Percentiles rank a stretch among this genome's conserved stretches.
phyloP scores from a whole-genome alignment of 1,140 invertebrate species.

The Neoseiulus cucumeris region DNA sequence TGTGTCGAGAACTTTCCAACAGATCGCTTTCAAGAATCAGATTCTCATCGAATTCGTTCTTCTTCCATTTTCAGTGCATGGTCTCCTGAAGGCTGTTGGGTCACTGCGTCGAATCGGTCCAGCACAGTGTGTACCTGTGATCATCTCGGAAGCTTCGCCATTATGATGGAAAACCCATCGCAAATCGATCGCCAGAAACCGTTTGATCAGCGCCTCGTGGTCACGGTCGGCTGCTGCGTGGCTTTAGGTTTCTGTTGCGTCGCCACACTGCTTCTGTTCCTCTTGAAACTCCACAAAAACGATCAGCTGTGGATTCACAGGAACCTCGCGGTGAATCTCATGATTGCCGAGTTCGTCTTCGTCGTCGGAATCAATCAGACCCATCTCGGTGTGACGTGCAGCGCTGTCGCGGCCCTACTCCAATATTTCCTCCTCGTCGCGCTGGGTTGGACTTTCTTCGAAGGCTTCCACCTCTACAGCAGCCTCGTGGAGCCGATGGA shows the following conservation, averaged over 20 bases:
- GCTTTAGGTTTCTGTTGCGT: conserved; percentile 60
- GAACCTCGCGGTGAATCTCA: conserved; percentile 41
- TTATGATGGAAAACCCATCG: conserved; percentile 46
- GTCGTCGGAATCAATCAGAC: conserved; percentile 74
- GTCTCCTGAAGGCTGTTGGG: conserved; percentile 71
- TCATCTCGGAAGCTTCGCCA: conserved; percentile 89
- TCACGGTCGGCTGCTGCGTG: conserved; percentile 62
- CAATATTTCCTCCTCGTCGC: conserved; percentile 88
- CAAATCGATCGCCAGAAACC: conserved; percentile 16
- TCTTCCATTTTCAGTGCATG: conserved; percentile 31
- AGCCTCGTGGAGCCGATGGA: conserved; percentile 89
- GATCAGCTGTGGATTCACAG: conserved; percentile 27
- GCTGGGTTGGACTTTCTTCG: conserved; percentile 60
- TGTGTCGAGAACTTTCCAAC: no score
- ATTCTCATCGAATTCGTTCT: no score
- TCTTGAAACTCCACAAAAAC: conserved; percentile 14
- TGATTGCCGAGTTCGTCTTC: conserved; percentile 79
- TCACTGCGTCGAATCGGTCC: conserved; percentile 55
- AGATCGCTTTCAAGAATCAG: no score
- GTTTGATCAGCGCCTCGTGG: conserved; percentile 51
- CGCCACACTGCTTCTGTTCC: conserved; percentile 48
- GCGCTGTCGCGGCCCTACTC: conserved; percentile 65
- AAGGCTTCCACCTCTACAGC: conserved; percentile 80
- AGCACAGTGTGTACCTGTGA: conserved; percentile 80
- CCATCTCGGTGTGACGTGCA: conserved; percentile 59